A percentile compares a stretch with the other conserved stretches of the same genome.
Evolutionary conservation across 2,113 vertebrate species (phyloP).

Genomic region (Nestor notabilis): DNA sequence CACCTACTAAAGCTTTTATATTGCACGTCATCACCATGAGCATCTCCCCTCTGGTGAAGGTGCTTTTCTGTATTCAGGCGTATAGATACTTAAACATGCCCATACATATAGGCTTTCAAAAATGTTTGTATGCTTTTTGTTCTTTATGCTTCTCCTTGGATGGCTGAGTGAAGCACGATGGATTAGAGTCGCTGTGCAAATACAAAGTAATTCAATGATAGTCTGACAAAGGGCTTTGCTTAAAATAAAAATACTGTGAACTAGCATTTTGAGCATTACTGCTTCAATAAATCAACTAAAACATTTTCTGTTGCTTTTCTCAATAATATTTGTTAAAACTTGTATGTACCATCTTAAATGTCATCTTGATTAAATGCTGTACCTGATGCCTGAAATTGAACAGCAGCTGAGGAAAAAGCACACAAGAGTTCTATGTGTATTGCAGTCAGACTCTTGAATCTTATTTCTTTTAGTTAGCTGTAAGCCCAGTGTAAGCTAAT

Average conservation of each 20-base stretch:
- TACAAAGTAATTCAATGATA: conserved; percentile 33
- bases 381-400: background rate
- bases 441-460: background rate
- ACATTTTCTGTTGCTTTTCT: background rate
- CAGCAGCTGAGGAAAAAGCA: background rate
- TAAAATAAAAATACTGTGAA: background rate
- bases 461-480: background rate
- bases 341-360: background rate
- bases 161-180: background rate
- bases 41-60: background rate
- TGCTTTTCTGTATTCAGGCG: background rate
- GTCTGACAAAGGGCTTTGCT: conserved; percentile 8
- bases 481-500: background rate
- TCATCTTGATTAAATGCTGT: conserved; percentile 42
- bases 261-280: background rate
- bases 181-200: background rate
- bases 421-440: background rate
- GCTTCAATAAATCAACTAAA: conserved; percentile 48
- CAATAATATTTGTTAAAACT: conserved; percentile 29
- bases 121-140: background rate
- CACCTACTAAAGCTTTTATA: background rate
- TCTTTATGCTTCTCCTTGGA: background rate
- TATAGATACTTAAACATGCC: background rate
- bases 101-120: background rate
- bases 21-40: background rate